Percentiles rank a stretch among this genome's conserved stretches.
Evolutionary conservation across 2,797 vertebrate species (phyloP).

Genomic region (Diplodus sargus): DNA sequence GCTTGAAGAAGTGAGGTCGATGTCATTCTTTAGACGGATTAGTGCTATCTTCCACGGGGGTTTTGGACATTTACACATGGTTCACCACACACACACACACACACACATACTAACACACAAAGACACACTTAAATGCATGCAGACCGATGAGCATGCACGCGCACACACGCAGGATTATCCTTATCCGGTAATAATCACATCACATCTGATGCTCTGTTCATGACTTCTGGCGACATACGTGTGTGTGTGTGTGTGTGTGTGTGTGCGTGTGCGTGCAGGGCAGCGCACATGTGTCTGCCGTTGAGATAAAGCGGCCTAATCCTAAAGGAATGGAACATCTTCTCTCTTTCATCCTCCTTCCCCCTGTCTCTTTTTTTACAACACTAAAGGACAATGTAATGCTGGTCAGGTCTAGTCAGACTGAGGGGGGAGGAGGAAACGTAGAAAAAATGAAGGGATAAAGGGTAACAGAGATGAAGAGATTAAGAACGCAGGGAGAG

Average conservation of each 20-base stretch:
- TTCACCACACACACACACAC: constrained; percentile 34
- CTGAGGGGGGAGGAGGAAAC: background rate
- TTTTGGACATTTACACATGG: constrained; percentile 59
- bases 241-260: constrained; percentile 9
- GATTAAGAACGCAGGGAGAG: constrained; percentile 55
- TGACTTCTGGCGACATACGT: constrained; percentile 60
- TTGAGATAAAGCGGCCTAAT: constrained; percentile 59
- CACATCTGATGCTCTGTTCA: constrained; percentile 65
- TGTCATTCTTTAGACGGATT: constrained; percentile 69
- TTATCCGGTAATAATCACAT: constrained; percentile 68
- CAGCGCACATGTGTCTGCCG: constrained; percentile 18
- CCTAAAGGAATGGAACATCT: constrained; percentile 64
- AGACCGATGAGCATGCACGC: constrained; percentile 37
- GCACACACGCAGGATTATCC: constrained; percentile 60
- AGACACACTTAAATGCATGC: constrained; percentile 16
- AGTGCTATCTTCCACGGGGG: constrained; percentile 53
- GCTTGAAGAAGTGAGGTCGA: constrained; percentile 53
- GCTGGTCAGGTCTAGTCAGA: constrained; percentile 26
- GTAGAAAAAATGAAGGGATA: constrained; percentile 40
- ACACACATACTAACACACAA: background rate
- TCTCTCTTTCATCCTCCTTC: constrained; percentile 53
- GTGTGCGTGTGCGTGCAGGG: background rate
- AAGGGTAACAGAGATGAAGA: constrained; percentile 64
- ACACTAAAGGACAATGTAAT: constrained; percentile 63
- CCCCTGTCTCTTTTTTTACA: constrained; percentile 39